Conservation (phyloP, 1,140 invertebrate genomes). For the Armadillidium nasatum region DNA sequence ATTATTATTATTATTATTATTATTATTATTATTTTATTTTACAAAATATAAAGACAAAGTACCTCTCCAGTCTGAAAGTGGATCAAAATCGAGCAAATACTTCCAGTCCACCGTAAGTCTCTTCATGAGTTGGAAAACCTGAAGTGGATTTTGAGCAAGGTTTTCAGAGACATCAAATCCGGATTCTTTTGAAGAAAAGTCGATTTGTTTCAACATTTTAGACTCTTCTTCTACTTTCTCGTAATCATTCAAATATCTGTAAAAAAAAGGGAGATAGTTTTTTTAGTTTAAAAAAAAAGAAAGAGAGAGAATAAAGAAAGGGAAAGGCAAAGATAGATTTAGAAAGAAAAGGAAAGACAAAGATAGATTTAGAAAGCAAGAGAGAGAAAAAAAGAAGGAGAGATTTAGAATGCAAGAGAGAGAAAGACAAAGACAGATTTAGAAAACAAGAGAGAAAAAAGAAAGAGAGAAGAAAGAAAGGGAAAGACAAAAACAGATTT, state of each 20-base stretch:
- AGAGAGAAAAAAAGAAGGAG: no score
- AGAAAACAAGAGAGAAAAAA: no score
- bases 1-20: background rate
- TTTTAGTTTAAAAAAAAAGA: no score
- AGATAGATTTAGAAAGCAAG: no score
- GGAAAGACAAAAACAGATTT: no score
- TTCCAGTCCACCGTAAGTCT: constrained; percentile 54
- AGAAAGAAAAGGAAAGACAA: no score
- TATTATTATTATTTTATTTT: background rate
- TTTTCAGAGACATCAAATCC: constrained; percentile 47
- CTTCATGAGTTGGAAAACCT: constrained; percentile 56
- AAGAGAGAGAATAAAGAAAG: no score
- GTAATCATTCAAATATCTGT: background rate
- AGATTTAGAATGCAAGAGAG: no score
- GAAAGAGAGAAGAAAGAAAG: no score
- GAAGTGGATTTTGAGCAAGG: constrained; percentile 55
- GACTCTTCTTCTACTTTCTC: background rate
- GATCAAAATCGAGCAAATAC: constrained; percentile 44
- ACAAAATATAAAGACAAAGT: background rate
- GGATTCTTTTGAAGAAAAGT: constrained; percentile 18
- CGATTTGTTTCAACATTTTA: background rate
- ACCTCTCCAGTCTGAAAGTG: constrained; percentile 45
- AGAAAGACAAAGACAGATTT: no score
- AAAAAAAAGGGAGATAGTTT: background rate
- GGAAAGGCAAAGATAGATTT: no score